A percentile compares a stretch with the other conserved stretches of the same genome.
Evolutionary conservation across 2,113 vertebrate genomes (phyloP).

Genomic region (Urocolius indicus): DNA sequence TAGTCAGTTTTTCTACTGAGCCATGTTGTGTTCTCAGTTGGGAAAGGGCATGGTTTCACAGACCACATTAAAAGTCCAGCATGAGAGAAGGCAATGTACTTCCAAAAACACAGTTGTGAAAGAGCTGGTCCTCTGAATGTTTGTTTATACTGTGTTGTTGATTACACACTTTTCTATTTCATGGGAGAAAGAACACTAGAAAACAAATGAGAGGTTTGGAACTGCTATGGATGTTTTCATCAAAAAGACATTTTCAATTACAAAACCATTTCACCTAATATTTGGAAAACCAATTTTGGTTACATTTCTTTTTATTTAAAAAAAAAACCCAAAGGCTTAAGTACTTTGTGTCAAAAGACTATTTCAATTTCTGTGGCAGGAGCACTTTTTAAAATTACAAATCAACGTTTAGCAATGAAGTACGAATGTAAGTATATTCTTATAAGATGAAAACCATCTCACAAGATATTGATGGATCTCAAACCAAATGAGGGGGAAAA

Average conservation of each 20-base stretch:
- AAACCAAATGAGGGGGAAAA: not conserved
- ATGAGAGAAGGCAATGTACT: not conserved
- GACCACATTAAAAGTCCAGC: not conserved
- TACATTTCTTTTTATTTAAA: not conserved
- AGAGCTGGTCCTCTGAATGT: not conserved
- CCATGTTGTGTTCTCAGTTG: not conserved
- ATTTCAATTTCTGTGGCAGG: not conserved
- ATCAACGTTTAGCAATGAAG: not conserved
- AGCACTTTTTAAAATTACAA: not conserved
- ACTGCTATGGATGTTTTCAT: not conserved
- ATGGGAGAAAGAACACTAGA: not conserved
- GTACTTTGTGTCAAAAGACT: not conserved
- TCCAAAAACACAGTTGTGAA: not conserved
- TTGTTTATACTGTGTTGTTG: not conserved
- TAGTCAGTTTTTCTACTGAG: not conserved
- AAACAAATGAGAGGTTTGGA: not conserved
- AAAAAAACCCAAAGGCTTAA: not conserved
- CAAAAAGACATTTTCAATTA: not conserved
- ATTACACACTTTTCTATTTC: not conserved
- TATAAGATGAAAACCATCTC: not conserved
- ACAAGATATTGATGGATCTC: not conserved
- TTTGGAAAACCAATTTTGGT: constrained; percentile 30
- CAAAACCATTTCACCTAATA: not conserved
- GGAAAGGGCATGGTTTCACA: not conserved
- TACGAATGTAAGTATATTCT: not conserved